Conservation (phyloP, 2,888 invertebrate species). For the Tetranychus truncatus region DNA sequence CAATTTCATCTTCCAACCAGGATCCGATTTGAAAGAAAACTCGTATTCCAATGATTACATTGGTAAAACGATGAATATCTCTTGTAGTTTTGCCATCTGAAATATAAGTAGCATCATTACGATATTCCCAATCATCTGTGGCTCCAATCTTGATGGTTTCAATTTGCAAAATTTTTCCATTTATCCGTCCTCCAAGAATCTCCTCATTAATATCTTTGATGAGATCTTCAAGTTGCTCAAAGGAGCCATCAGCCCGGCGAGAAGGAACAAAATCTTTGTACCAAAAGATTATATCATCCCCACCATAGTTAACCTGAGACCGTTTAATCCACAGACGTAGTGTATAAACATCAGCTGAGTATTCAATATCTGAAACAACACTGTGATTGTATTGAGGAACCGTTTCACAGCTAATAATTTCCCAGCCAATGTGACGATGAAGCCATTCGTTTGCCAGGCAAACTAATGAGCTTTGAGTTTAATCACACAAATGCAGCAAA, state of each 20-base stretch:
- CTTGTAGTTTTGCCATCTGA: constrained; percentile 1
- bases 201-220: constrained; percentile 15
- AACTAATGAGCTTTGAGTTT: not conserved
- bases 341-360: constrained; percentile 3
- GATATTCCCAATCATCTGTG: constrained; percentile 18
- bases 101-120: constrained; percentile 12
- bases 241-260: not conserved
- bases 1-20: constrained; percentile 7
- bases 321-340: constrained; percentile 3
- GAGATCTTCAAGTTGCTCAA: constrained; percentile 19
- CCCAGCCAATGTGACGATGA: not conserved
- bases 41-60: not conserved
- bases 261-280: constrained; percentile 8
- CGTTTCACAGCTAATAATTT: constrained; percentile 3
- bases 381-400: not conserved
- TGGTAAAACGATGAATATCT: not conserved
- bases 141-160: constrained; percentile 17
- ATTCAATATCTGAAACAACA: not conserved
- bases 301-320: not conserved
- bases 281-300: not conserved
- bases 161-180: constrained; percentile 19
- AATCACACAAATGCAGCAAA: not conserved
- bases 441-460: constrained; percentile 8
- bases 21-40: constrained; percentile 1
- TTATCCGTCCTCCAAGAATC: constrained; percentile 9